Evolutionary conservation across 2,797 vertebrate species (phyloP), one percentile per base, ranked within the genome.

Genomic region (Rhinoraja longicauda): DNA sequence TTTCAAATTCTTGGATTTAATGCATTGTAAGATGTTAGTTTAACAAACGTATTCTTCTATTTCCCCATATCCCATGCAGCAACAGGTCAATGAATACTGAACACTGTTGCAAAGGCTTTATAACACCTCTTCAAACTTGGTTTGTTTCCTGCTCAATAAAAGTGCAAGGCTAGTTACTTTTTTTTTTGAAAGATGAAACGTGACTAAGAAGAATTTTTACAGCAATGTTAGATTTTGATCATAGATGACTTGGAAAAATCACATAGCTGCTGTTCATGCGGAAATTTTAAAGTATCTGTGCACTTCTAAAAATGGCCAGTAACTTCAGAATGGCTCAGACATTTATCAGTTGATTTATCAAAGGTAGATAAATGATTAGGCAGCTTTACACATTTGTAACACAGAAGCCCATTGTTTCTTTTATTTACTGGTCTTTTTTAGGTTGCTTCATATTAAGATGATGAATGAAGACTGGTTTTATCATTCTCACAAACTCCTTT

Each of bases 1-100:
- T 92, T 92, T 92, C 90, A 92, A 92, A 92, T 92, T 73, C 67
- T 72, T 92, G 70, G 90, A 75, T 92, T 72, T 92, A 92, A 92
- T 92, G 70, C 90, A 75, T 92, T 57, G 45, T 92, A 92, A 73
- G 53, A 92, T 53, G 70, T 92, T 57, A 73, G 90, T 57, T 36
- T 75, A 92, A 92, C 70, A 75, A 92, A 92, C 36, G 67, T 92
- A 92, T 92, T 92, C 67, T 73, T 92, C 90, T 57, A 57, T 53
- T 92, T 92, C 90, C 45, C 90, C 67, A 72, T 75, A 53, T 72
- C 70, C 90, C 67, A 73, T 92, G 64, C 90, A 92, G 39, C 45
- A 73, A 53, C 70, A 45, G 90, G 53, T 67, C 45, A 73, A 29
- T 53, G 39, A 73, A 91, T 73, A 53, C 1, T 72, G 36, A 12